These are phyloP conservation scores for Onychostoma macrolepis DNA, from an alignment of 2,113 vertebrate genomes.

Conservation along the genomic window DNA sequence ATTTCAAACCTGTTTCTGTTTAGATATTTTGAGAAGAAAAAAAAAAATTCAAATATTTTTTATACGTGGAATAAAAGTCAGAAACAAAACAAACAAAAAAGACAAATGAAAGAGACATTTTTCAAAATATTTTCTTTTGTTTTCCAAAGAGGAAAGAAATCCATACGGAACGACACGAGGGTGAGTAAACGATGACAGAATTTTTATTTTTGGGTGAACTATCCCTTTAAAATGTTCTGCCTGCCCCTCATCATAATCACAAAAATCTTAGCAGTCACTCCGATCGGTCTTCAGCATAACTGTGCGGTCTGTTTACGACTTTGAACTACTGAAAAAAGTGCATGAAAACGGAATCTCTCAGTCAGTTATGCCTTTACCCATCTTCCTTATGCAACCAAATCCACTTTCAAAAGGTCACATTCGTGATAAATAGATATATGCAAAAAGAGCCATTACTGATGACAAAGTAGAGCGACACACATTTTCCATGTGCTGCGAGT, in stretches of 20 bases:
- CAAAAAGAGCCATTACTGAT: constrained; percentile 45
- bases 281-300: constrained; percentile 19
- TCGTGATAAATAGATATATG: constrained; percentile 37
- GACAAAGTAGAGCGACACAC: constrained; percentile 30
- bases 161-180: neutral
- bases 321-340: constrained; percentile 38
- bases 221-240: constrained; percentile 27
- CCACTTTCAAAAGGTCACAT: constrained; percentile 47
- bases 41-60: neutral
- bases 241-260: neutral
- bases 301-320: constrained; percentile 23
- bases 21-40: neutral
- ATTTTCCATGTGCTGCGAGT: constrained; percentile 39
- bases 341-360: constrained; percentile 29
- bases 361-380: constrained; percentile 9
- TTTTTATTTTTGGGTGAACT: constrained; percentile 16
- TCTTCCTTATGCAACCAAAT: constrained; percentile 37
- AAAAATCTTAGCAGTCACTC: constrained; percentile 25
- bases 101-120: no score
- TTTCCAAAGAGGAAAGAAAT: neutral
- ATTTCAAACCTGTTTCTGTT: neutral
- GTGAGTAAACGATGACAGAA: neutral
- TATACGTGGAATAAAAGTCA: neutral
- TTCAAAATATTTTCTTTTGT: neutral
- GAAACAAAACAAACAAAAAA: no score